phyloP scores from a whole-genome alignment of 2,113 vertebrate genomes.

The Oncorhynchus nerka region DNA sequence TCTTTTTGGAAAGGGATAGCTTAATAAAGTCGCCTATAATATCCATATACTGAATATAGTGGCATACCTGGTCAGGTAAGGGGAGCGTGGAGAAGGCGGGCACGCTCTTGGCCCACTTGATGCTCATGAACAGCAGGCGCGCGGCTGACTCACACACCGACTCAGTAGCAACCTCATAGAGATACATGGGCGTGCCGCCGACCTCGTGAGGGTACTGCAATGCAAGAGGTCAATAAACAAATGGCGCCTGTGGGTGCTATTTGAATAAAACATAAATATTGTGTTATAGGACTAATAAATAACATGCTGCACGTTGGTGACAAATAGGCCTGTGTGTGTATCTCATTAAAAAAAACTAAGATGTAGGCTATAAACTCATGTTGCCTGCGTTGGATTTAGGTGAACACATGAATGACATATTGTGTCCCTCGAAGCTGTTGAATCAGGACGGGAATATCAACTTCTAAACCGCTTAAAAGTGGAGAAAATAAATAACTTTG shows the following conservation, averaged over 20 bases:
- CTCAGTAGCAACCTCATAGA: conserved; percentile 97
- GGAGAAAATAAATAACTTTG: conserved; percentile 17
- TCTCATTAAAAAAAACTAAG: no score
- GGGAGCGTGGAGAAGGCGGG: conserved; percentile 96
- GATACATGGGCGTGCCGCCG: conserved; percentile 91
- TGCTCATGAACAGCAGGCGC: conserved; percentile 98
- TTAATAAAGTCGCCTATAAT: no score
- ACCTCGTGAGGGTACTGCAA: conserved; percentile 95
- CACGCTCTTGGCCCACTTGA: conserved; percentile 99
- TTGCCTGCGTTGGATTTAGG: conserved; percentile 59
- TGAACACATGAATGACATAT: conserved; percentile 52
- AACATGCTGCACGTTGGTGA: no score
- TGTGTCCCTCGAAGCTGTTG: conserved; percentile 38
- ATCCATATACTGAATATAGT: background rate
- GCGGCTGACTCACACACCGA: conserved; percentile 97
- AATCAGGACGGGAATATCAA: conserved; percentile 34
- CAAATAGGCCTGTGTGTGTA: no score
- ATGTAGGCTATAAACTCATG: conserved; percentile 7
- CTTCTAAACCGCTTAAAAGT: conserved; percentile 53
- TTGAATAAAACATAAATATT: no score
- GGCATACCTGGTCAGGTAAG: conserved; percentile 89
- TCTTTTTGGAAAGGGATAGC: no score
- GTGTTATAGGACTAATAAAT: no score
- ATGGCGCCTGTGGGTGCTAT: background rate
- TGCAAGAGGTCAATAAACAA: background rate